Base-by-base conservation (phyloP, 2,888 invertebrate species). In the Aleiodes leptofemur region DNA sequence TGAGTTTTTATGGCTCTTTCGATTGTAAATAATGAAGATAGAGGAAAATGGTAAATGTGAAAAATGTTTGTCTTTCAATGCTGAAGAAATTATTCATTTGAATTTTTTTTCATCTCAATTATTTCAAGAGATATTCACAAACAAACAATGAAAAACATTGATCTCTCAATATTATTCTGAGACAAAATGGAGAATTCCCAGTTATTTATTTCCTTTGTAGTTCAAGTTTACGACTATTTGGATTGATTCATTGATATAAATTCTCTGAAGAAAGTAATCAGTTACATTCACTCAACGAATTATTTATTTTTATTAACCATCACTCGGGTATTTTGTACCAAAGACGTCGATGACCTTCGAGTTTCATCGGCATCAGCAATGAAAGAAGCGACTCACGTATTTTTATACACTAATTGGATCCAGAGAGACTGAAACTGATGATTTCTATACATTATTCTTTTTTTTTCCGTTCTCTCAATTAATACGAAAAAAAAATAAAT, bases 271-370 rank as follows among this genome's bases (percentile, higher is more conserved):
- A 55, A 11, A n/a, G 55, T 55, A 55, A 55, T 55, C 55, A 55
- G 55, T 55, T 55, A 55, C 55, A 55, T 55, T 55, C 55, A 55
- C 14, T 56, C 56, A 29, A 56, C 16, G 23, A 56, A 56, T 29
- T 56, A 56, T 56, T 56, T 56, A 56, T 56, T 56, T 56, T 16
- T 56, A 56, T 56, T 16, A 56, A 29, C 56, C 7, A 56, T 56
- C 56, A 56, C 23, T 56, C 16, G 43, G 43, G 43, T 8, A 56
- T 11, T 56, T 29, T 56, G 56, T 11, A 23, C 9, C 56, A 4
- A 9, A n/a, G 16, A 56, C 23, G 56, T 56, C 56, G 56, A 56
- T 56, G 56, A 56, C 56, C 56, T 56, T 56, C 56, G 23, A 56
- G 16, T 56, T 56, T 29, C 56, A 56, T 56, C 56, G 56, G 29